Evolutionary conservation across 2,113 vertebrate genomes (phyloP).

Genomic region (Dolichallabes microphthalmus): DNA sequence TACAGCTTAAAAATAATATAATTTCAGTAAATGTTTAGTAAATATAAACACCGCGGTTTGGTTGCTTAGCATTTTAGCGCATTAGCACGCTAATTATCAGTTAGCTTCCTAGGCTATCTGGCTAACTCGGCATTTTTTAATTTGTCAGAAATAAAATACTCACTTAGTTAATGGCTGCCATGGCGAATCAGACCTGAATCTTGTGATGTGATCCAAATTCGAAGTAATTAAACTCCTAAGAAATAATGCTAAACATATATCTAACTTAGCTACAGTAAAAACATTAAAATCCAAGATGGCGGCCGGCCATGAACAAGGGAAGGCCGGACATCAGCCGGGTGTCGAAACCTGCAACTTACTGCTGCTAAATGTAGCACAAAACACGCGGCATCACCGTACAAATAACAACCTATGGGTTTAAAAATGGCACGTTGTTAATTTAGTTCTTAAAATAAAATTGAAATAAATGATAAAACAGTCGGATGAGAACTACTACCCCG

Average conservation of each 20-base stretch:
- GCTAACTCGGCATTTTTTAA: slow-evolving; percentile 22
- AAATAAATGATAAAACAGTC: neutral
- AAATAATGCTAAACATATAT: slow-evolving; percentile 7
- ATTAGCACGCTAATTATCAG: neutral
- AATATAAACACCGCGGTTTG: neutral
- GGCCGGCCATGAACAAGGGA: slow-evolving; percentile 36
- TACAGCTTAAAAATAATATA: neutral
- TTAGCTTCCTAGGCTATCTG: slow-evolving; percentile 5
- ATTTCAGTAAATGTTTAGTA: no score
- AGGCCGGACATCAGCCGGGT: neutral
- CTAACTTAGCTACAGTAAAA: slow-evolving; percentile 32
- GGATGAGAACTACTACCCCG: slow-evolving; percentile 20
- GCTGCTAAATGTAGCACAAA: neutral
- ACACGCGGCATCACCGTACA: neutral
- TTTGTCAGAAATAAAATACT: slow-evolving; percentile 55
- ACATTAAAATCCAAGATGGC: slow-evolving; percentile 84
- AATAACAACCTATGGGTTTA: neutral
- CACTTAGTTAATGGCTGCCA: slow-evolving; percentile 51
- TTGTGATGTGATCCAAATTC: neutral
- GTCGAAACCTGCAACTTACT: neutral
- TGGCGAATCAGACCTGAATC: neutral
- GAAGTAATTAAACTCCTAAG: neutral
- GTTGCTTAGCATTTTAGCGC: neutral
- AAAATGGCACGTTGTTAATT: neutral
- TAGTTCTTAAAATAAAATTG: neutral